These are phyloP conservation scores for Leptobrachium leishanense DNA, from an alignment of 2,113 vertebrate genomes.

Conservation along the genomic window DNA sequence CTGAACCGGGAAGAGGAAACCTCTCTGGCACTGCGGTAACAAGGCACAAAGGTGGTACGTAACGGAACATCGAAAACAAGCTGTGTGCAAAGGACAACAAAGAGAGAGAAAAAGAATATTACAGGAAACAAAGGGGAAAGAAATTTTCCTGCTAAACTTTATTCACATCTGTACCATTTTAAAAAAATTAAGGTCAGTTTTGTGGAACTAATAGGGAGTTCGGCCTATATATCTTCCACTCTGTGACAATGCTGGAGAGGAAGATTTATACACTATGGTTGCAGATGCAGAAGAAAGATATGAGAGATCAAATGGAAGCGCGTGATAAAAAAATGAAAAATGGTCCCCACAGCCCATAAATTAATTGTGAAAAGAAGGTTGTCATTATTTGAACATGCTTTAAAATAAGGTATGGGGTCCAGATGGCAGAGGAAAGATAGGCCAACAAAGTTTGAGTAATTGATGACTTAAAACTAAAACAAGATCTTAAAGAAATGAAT, in stretches of 20 bases:
- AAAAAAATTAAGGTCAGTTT: slow-evolving; percentile 85
- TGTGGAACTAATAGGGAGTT: slow-evolving; percentile 80
- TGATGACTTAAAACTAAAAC: slow-evolving; percentile 92
- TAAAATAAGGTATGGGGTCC: slow-evolving; percentile 88
- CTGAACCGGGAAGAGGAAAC: slow-evolving; percentile 48
- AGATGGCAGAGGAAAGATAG: slow-evolving; percentile 88
- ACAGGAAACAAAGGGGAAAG: slow-evolving; percentile 80
- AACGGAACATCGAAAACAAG: slow-evolving; percentile 71
- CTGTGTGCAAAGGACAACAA: slow-evolving; percentile 70
- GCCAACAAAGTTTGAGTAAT: slow-evolving; percentile 85
- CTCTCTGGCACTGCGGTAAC: slow-evolving; percentile 60
- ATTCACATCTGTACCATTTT: slow-evolving; percentile 82
- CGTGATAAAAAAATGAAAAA: slow-evolving; percentile 90
- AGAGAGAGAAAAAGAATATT: slow-evolving; percentile 71
- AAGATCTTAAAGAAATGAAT: slow-evolving; percentile 77
- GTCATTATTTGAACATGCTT: slow-evolving; percentile 88
- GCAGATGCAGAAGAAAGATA: slow-evolving; percentile 88
- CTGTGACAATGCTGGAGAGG: slow-evolving; percentile 75
- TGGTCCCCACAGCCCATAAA: slow-evolving; percentile 80
- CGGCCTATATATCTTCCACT: slow-evolving; percentile 80
- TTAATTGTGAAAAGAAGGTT: slow-evolving; percentile 90
- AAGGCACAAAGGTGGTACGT: slow-evolving; percentile 64
- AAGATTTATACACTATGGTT: slow-evolving; percentile 89
- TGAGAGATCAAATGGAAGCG: slow-evolving; percentile 87
- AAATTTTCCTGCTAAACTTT: slow-evolving; percentile 79